phyloP scores from a whole-genome alignment of 2,888 invertebrate species.

The Cryptosula pallasiana region DNA sequence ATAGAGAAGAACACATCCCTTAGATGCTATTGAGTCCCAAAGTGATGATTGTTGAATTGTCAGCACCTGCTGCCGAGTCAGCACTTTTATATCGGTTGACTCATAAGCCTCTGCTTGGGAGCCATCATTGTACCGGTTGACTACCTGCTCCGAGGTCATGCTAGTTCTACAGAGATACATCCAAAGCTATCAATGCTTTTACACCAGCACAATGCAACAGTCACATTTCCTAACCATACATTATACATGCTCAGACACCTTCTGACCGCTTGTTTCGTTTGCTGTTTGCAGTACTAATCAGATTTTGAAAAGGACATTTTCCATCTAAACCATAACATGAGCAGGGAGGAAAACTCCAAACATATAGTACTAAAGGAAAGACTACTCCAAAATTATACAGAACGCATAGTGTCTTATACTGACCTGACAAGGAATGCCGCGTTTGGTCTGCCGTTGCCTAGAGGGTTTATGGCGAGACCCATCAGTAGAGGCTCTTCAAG shows the following conservation, averaged over 20 bases:
- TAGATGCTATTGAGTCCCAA: conserved; percentile 43
- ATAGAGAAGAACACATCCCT: conserved; percentile 40
- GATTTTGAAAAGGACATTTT: no score
- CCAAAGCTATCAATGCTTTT: background rate
- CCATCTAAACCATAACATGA: no score
- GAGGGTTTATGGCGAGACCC: conserved; percentile 48
- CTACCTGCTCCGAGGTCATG: conserved; percentile 39
- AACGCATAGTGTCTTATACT: no score
- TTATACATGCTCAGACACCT: no score
- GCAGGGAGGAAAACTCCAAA: no score
- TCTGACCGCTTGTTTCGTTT: no score
- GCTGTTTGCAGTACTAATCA: no score
- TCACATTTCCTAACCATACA: no score
- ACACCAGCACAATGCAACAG: no score
- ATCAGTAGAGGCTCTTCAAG: conserved; percentile 43
- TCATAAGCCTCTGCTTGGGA: conserved; percentile 49
- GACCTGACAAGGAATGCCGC: conserved; percentile 52
- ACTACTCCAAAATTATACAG: no score
- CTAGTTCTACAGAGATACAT: background rate
- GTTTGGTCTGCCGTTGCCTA: conserved; percentile 50
- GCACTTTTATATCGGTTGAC: conserved; percentile 41
- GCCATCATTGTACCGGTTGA: conserved; percentile 38
- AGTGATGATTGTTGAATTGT: conserved; percentile 32
- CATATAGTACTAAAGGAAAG: no score
- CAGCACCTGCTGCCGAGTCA: conserved; percentile 31